Evolutionary conservation across 1,140 invertebrate genomes (phyloP), one percentile per base, ranked within the genome.

Genomic region (Dendrolimus punctatus): DNA sequence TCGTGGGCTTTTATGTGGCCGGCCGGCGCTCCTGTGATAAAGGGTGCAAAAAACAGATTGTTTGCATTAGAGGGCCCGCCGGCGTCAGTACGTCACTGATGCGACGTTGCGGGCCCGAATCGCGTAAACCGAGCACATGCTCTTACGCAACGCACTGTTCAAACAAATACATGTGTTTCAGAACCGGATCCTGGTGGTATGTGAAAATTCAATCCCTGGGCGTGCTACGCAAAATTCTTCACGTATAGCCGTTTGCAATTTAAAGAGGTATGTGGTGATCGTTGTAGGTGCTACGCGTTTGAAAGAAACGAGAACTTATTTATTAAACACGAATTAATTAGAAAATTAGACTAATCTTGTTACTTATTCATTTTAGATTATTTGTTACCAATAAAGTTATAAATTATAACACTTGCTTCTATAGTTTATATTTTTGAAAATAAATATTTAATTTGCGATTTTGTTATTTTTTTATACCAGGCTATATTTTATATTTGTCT

Each of bases 21-120:
- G 68, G 68, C 65, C 64, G 69, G 72, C 74, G 72, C 73, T 76
- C 76, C 81, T 56, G 74, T 76, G 74, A 79, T 80, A 83, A 74
- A 81, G 81, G 80, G 80, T 83, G 81, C 75, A 83, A 85, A 85
- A 83, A 83, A 81, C 73, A 52, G 71, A 76, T 75, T 83, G 76
- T 83, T 83, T 79, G 74, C 66, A 60, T 62, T 69, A 64, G 68
- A 76, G 75, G 76, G 75, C 68, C 76, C 68, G 76, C 9, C 56
- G 9, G 53, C 49, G 49, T 53, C 62, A 70, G 73, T 60, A 80
- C 81, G 81, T 83, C 77, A 83, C 73, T 55, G 67, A 71, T 72
- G 66, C 60, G 70, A 77, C 72, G 73, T 73, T 71, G 73, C 64
- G 66, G 66, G 70, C 69, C 66, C 47, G 64, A 64, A 64, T 62